A percentile compares a stretch with the other conserved stretches of the same genome.
Evolutionary conservation across 2,888 invertebrate genomes (phyloP).

Genomic region (Melinaea menophilus): DNA sequence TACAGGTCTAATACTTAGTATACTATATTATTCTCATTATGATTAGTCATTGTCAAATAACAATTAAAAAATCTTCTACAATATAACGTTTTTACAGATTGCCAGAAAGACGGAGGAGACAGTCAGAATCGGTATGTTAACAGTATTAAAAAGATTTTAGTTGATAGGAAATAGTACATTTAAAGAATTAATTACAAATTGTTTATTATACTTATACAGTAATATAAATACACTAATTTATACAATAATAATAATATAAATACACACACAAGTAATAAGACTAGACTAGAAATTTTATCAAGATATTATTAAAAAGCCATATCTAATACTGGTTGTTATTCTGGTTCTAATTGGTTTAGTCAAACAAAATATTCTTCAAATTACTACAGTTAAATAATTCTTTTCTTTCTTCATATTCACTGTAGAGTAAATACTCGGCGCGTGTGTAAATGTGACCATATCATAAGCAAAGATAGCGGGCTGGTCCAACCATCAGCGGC

Average conservation of each 20-base stretch:
- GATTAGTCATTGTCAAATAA: not conserved
- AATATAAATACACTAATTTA: not conserved
- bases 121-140: conserved; percentile 34
- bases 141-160: not conserved
- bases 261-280: too few species aligned
- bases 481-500: conserved; percentile 38
- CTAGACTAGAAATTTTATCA: too few species aligned
- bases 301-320: too few species aligned
- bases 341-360: too few species aligned
- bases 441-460: conserved; percentile 16
- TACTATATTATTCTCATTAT: not conserved
- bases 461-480: conserved; percentile 26
- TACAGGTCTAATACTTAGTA: conserved; percentile 13
- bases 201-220: conserved; percentile 4
- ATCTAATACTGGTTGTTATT: too few species aligned
- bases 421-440: not conserved
- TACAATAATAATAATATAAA: too few species aligned
- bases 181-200: not conserved
- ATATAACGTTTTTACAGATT: conserved; percentile 11
- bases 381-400: not conserved
- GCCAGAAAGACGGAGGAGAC: conserved; percentile 31
- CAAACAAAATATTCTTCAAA: not conserved
- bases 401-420: not conserved
- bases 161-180: too few species aligned
- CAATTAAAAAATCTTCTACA: not conserved